These are phyloP conservation scores for Anthopleura sola DNA, from an alignment of 64 coral and sea anemone species.

Conservation along the genomic window DNA sequence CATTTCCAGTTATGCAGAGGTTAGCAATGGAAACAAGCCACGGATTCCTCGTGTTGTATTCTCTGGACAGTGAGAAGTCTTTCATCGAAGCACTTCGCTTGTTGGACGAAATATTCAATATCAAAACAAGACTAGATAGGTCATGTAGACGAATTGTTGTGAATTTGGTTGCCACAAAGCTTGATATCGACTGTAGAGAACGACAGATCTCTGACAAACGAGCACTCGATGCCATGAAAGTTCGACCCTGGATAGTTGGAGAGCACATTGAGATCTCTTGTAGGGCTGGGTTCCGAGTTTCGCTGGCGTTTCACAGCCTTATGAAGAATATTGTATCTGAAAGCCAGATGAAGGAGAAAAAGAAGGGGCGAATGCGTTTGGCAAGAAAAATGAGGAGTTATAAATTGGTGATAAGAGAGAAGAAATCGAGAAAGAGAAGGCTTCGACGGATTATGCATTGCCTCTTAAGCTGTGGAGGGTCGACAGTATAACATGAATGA, in stretches of 20 bases:
- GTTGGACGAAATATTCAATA: conserved; percentile 44
- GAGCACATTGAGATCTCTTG: conserved; percentile 83
- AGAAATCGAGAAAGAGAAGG: neutral
- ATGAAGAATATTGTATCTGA: conserved; percentile 47
- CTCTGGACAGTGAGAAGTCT: conserved; percentile 53
- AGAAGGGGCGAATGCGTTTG: conserved; percentile 4
- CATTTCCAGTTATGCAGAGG: conserved; percentile 71
- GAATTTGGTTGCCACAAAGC: conserved; percentile 65
- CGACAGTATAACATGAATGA: neutral
- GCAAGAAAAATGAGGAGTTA: conserved; percentile 9
- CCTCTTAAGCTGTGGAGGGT: neutral
- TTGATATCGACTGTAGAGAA: conserved; percentile 50
- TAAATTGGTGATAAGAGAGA: neutral
- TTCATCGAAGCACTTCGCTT: conserved; percentile 56
- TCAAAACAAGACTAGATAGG: conserved; percentile 11
- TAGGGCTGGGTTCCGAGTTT: conserved; percentile 41
- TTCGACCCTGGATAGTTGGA: conserved; percentile 37
- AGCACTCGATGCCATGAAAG: conserved; percentile 42
- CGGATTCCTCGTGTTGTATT: conserved; percentile 67
- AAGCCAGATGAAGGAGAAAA: conserved; percentile 22
- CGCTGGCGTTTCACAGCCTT: conserved; percentile 40
- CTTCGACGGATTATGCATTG: neutral
- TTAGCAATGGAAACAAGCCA: conserved; percentile 62
- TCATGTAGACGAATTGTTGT: conserved; percentile 13
- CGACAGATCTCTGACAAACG: conserved; percentile 25